Base-by-base conservation (phyloP, 1,140 invertebrate genomes). In the Tribolium castaneum region DNA sequence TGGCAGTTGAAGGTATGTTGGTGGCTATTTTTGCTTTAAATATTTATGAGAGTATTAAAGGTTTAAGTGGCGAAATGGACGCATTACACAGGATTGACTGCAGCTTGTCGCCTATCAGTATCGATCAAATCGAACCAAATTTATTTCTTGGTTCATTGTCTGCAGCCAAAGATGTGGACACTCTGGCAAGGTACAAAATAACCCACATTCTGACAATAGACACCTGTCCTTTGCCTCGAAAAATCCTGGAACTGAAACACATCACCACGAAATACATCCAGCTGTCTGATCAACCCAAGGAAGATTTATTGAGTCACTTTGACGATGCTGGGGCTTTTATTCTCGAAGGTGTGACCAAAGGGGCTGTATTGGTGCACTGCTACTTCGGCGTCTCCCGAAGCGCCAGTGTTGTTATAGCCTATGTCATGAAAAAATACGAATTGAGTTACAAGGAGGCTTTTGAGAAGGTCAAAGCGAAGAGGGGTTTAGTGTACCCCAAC, bases 311-410 rank as follows among this genome's bases (percentile, higher is more conserved):
- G n/a, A 92, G 89, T 77, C 90, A 94, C 82, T 91, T 96, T 79
- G 92, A 94, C 81, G 90, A 92, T 50, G 91, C 93, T 14, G 92
- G 91, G 85, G 86, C 92, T 2, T 96, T 95, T 81, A 95, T 96
- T 34, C 89, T 89, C 71, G 84, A 89, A 14, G 91, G 92, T 7
- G 7, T 83, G 50, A 83, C 87, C 54, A 87, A 88, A 30, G 91
- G 92, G 12, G 91, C 87, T 78, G 89, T 96, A 3, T 86, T 96
- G 7, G 93, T 96, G 0, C 95, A 96, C 83, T 96, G 95, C 87
- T 95, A 95, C 83, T 95, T 92, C 84, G 95, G 95, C 13, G 92
- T 97, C n/a, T 96, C 95, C 1, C 88, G 96, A 75, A 96, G 95
- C 82, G 93, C 94, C 0, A 93, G 94, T 0, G 88, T 96, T 2